Evolutionary conservation across 2,888 invertebrate species (phyloP), one percentile per base, ranked within the genome.

Genomic region (Cephus nigrinus): DNA sequence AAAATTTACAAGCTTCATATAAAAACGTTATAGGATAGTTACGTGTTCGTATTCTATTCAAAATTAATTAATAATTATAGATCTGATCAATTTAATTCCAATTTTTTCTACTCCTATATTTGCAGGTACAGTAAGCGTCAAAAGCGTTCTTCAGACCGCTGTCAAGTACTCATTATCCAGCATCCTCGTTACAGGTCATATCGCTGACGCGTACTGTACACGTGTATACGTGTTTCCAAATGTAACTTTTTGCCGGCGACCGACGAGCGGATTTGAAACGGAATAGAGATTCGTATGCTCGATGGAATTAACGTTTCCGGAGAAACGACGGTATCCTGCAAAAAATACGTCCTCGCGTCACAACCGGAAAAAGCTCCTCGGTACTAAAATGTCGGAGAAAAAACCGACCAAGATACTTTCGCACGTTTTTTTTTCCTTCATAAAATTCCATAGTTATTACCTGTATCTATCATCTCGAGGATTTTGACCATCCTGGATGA

Each of bases 381-480:
- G 40, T 40, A 4, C 15, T 40, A 15, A 40, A 40, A 40, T 15
- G 15, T 5, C 40, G 5, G 1, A 15, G 15, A 40, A 40, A 40
- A 15, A 40, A 15, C 1, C 4, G 1, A 15, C 40, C 15, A 5
- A 40, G 1, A 40, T 40, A 40, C 2, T 40, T 33, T n/a, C 30
- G 31, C 40, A 69, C 74, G 32, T 76, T 76, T 74, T 36, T 73
- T 9, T 40, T 35, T 69, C 40, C 40, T 40, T 40, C 15, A 4
- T 15, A 12, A 15, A 1, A 40, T 15, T 40, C 40, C 15, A 40
- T 15, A 12, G 35, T 12, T 35, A 40, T 15, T 15, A 5, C 1
- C 40, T 40, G 15, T 15, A 40, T 15, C 40, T 40, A 15, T 15
- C 40, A 1, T 15, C 40, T 15, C 40, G 5, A 40, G 15, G 5